Percentiles rank a stretch among this genome's conserved stretches.
Evolutionary conservation across 2,113 vertebrate species (phyloP).

Genomic region (Silurus asotus): DNA sequence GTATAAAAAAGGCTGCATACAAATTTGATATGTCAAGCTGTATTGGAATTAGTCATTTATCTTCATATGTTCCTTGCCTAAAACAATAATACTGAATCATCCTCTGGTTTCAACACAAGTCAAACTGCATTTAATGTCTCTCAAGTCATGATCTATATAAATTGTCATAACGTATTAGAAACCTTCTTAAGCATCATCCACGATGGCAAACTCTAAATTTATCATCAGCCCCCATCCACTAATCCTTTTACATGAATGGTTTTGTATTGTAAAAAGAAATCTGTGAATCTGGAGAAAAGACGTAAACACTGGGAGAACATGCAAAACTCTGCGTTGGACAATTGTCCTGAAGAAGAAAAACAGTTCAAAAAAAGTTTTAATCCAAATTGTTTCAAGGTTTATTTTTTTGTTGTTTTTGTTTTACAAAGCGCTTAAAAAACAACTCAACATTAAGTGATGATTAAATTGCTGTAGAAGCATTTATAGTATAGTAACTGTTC

Average conservation of each 20-base stretch:
- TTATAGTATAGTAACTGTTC: not conserved
- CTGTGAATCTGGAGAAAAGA: not conserved
- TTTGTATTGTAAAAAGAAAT: not conserved
- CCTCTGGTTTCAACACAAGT: not conserved
- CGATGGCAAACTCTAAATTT: not conserved
- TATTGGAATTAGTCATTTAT: no score
- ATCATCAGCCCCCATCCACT: not conserved
- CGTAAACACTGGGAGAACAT: not conserved
- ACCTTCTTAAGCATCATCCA: not conserved
- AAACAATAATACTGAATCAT: not conserved
- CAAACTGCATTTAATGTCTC: not conserved
- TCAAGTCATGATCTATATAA: not conserved
- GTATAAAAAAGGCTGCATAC: no score
- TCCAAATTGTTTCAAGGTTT: not conserved
- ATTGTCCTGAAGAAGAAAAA: constrained; percentile 8
- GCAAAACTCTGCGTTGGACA: not conserved
- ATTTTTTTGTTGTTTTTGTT: not conserved
- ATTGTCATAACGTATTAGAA: not conserved
- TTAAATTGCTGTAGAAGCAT: not conserved
- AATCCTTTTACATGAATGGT: not conserved
- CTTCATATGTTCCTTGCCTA: not conserved
- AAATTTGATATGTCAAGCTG: no score
- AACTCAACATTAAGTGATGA: not conserved
- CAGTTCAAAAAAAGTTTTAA: not conserved
- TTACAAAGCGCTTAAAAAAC: constrained; percentile 6